Base-by-base conservation (phyloP, 2,888 invertebrate species). In the Melinopterus prodromus region DNA sequence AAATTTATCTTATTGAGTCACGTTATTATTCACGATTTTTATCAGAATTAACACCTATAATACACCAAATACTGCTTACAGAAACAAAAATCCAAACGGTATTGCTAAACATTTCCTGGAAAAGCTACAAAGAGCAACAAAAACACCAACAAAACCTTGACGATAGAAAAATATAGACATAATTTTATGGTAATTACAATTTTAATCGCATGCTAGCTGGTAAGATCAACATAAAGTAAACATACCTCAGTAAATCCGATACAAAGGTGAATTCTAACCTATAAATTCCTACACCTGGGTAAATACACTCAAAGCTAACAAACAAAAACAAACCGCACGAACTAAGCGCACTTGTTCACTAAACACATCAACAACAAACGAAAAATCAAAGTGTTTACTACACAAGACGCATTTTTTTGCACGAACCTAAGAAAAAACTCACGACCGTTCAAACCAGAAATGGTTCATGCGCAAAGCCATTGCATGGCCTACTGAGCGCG, bases 401-500 rank as follows among this genome's bases (percentile, higher is more conserved):
- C 53, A 53, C 53, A 4, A 53, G 12, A 53, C 12, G 7, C 53
- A 53, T 53, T 53, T 12, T 53, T 4, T 53, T 12, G 5, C 53
- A 53, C 53, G 1, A 53, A 4, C 6, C 38, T 12, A 12, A 53
- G 53, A 53, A 53, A 53, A 53, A 53, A 71, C 78, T 79, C 82
- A 80, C 79, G 81, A 81, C 78, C 79, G 76, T 77, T 81, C 74
- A 75, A 78, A 81, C 71, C 80, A 80, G 80, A 77, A 77, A 74
- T 71, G 71, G 79, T 78, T 36, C 78, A 80, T 80, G 80, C 80
- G 77, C 78, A 80, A 81, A 77, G 53, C 78, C 77, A 82, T 81
- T 83, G 81, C 83, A 81, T 82, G 80, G 78, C 81, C 80, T 81
- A 84, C 83, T 82, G 53, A 53, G 53, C 53, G 9, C 12, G 53